phyloP scores from a whole-genome alignment of 2,113 vertebrate genomes.

The Leptocoma aspasia region DNA sequence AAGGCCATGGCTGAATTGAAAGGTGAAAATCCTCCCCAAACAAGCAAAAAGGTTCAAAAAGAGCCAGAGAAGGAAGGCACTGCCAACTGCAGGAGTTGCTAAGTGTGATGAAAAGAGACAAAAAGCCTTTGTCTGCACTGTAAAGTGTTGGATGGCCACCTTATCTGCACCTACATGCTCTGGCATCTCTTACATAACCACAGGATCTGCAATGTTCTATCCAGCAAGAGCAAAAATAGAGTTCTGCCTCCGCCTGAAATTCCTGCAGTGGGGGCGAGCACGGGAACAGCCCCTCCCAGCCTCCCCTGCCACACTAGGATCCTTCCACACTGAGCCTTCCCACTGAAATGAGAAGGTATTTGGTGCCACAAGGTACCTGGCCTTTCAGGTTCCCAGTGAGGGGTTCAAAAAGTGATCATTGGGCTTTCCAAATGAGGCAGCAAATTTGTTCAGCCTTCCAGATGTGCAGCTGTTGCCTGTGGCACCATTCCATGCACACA shows the following conservation, averaged over 20 bases:
- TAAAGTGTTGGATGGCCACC: neutral
- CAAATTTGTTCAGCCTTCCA: neutral
- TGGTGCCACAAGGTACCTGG: neutral
- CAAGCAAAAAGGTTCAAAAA: neutral
- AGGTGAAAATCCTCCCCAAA: neutral
- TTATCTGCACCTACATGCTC: neutral
- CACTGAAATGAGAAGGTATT: rapidly evolving
- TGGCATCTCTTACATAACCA: neutral
- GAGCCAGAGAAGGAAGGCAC: neutral
- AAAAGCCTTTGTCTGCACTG: neutral
- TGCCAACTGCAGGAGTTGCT: neutral
- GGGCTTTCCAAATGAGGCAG: neutral
- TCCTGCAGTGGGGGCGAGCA: neutral
- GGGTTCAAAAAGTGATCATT: neutral
- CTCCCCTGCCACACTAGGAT: neutral
- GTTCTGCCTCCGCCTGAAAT: neutral
- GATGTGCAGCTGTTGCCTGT: neutral
- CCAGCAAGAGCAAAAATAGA: neutral
- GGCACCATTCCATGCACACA: neutral
- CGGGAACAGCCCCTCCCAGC: neutral
- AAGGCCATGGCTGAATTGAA: neutral
- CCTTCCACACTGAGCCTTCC: neutral
- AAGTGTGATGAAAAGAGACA: neutral
- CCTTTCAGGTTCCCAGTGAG: neutral
- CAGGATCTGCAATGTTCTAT: neutral